Evolutionary conservation across 2,797 vertebrate species (phyloP), one percentile per base, ranked within the genome.

Genomic region (Leontocebus nigricollis): DNA sequence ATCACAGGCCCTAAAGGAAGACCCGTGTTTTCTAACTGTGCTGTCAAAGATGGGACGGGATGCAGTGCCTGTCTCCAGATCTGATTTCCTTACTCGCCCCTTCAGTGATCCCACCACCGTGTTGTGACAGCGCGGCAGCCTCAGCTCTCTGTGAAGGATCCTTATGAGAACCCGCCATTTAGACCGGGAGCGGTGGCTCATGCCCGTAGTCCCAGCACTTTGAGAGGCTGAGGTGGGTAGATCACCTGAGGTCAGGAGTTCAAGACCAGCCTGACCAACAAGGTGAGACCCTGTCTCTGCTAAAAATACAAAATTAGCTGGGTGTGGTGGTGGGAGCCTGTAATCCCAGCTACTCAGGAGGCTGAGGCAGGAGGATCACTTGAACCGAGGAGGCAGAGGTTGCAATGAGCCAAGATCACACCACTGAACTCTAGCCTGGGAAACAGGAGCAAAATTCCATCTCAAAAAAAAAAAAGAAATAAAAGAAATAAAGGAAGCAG

Each of bases 161-260:
- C 30, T 50, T 50, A 33, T 5, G 10, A n/a, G 67, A 39, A 76
- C 73, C 14, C 41, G 7, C 57, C n/a, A n/a, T 61, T 57, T 84
- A 41, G 48, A 75, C 64, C 64, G 0, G 15, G 30, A 0, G 3
- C 15, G 1, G 15, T 67, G 64, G 33, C 33, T n/a, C 7, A n/a
- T 0, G 15, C 64, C 15, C n/a, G 33, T 67, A 8, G 33, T n/a
- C 64, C 33, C 7, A 67, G 15, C 33, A 67, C 64, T 67, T n/a
- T 2, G 15, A 17, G 64, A 67, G 64, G 33, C 64, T 33, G 0
- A n/a, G 17, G 33, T n/a, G 64, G 15, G 33, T n/a, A 8, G 33
- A n/a, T 67, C 15, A n/a, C 64, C 15, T 67, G 64, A 67, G 33
- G 15, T 67, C 64, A n/a, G 64, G 64, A 67, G 33, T n/a, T 9